Evolutionary conservation across 1,140 invertebrate genomes (phyloP).

Genomic region (Drosophila nigrodunni): DNA sequence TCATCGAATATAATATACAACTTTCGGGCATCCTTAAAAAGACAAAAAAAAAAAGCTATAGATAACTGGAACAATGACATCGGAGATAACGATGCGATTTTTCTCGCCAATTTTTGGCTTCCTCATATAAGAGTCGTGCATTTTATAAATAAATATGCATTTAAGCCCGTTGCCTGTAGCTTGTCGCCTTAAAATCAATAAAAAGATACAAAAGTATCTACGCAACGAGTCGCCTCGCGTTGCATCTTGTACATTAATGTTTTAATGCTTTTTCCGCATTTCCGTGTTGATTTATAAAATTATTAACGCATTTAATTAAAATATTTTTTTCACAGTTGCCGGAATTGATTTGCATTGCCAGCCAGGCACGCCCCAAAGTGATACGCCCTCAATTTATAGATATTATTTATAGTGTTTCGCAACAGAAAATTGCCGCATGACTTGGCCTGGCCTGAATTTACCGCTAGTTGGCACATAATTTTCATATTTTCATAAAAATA

Average conservation of each 20-base stretch:
- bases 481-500: slow-evolving; percentile 24
- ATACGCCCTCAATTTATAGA: slow-evolving; percentile 1
- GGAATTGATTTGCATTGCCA: slow-evolving; percentile 46
- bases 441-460: slow-evolving; percentile 20
- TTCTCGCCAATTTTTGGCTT: slow-evolving; percentile 20
- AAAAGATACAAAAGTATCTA: slow-evolving; percentile 66
- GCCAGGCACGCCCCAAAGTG: slow-evolving; percentile 32
- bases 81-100: slow-evolving; percentile 12
- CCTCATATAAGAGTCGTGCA: slow-evolving; percentile 23
- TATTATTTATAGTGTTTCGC: slow-evolving; percentile 21
- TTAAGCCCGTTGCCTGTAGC: slow-evolving; percentile 17
- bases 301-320: slow-evolving; percentile 52
- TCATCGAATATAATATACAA: not conserved
- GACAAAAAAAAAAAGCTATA: slow-evolving; percentile 38
- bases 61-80: slow-evolving; percentile 17
- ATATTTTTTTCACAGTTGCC: slow-evolving; percentile 41
- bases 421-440: slow-evolving; percentile 23
- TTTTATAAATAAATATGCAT: slow-evolving; percentile 7
- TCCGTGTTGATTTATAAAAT: slow-evolving; percentile 60
- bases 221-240: slow-evolving; percentile 30
- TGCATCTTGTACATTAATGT: slow-evolving; percentile 22
- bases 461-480: slow-evolving; percentile 17
- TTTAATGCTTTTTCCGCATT: slow-evolving; percentile 45
- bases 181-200: slow-evolving; percentile 59
- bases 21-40: slow-evolving; percentile 31